A percentile compares a stretch with the other conserved stretches of the same genome.
Evolutionary conservation across 2,797 vertebrate genomes (phyloP).

Genomic region (Phalanger gymnotis): DNA sequence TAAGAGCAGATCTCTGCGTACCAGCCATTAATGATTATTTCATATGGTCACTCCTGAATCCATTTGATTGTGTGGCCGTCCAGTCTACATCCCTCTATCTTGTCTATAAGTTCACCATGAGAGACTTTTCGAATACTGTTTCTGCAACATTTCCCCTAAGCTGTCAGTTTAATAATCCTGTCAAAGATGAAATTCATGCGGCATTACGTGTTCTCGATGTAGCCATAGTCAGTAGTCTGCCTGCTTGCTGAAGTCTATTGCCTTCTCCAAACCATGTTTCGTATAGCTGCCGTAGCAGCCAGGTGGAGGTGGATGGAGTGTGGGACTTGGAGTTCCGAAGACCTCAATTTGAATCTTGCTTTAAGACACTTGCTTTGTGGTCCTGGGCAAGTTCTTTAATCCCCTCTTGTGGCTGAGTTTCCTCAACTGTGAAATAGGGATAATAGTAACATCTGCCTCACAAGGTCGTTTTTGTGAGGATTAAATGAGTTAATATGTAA

Average conservation of each 20-base stretch:
- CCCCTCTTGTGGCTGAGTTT: not conserved
- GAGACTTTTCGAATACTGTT: not conserved
- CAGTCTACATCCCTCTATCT: not conserved
- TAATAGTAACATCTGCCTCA: not conserved
- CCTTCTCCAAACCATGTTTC: not conserved
- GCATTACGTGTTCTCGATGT: not conserved
- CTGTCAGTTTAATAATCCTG: not conserved
- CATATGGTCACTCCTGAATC: not conserved
- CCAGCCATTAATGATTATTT: too few relatives aligned
- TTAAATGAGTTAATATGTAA: not conserved
- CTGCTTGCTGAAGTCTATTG: not conserved
- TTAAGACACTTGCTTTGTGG: not conserved
- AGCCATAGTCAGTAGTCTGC: not conserved
- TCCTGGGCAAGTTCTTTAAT: not conserved
- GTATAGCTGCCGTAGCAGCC: not conserved
- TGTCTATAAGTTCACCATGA: not conserved
- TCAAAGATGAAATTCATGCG: not conserved
- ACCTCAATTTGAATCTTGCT: not conserved
- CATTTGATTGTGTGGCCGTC: not conserved
- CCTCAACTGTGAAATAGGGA: not conserved
- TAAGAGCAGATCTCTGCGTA: not conserved
- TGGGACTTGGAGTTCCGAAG: not conserved
- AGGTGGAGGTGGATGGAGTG: not conserved
- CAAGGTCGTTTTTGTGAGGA: not conserved
- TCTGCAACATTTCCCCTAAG: not conserved